Percentiles rank a stretch among this genome's conserved stretches.
phyloP scores from a whole-genome alignment of 1,140 invertebrate species.

The Drosophila kurseongensis region DNA sequence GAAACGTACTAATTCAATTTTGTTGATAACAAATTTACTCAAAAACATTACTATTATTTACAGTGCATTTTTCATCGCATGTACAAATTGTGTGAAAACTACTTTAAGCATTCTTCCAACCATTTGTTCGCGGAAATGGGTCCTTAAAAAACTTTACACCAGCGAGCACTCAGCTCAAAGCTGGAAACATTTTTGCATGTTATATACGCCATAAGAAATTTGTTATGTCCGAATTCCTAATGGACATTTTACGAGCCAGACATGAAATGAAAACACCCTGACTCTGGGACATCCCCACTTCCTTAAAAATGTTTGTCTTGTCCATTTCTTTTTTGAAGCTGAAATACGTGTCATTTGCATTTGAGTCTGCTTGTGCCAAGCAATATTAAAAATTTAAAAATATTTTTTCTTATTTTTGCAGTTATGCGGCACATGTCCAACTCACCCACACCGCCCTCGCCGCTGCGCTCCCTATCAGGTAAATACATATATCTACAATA shows the following conservation, averaged over 20 bases:
- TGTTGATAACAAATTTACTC: too few species aligned
- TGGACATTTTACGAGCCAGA: conserved; percentile 78
- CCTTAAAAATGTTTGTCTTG: not conserved
- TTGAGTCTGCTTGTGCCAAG: not conserved
- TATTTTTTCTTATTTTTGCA: conserved; percentile 57
- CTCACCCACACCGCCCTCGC: conserved; percentile 80
- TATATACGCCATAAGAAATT: conserved; percentile 51
- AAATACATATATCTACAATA: conserved; percentile 40
- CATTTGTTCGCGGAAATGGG: conserved; percentile 16
- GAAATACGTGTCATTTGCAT: conserved; percentile 74
- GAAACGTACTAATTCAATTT: too few species aligned
- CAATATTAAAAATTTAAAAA: conserved; percentile 33
- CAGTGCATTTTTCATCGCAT: not conserved
- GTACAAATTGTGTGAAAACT: conserved; percentile 27
- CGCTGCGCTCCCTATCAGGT: conserved; percentile 81
- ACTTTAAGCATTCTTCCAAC: conserved; percentile 17
- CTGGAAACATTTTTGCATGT: conserved; percentile 68
- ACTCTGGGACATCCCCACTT: not conserved
- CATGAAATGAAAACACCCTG: conserved; percentile 27
- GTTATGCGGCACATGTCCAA: conserved; percentile 83
- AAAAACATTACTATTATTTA: not conserved
- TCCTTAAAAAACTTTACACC: conserved; percentile 69
- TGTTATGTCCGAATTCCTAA: conserved; percentile 75
- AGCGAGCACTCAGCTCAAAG: conserved; percentile 33
- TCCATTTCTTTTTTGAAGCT: conserved; percentile 7